Evolutionary conservation across 2,797 vertebrate species (phyloP), one percentile per base, ranked within the genome.

Genomic region (Bovichtus diacanthus): DNA sequence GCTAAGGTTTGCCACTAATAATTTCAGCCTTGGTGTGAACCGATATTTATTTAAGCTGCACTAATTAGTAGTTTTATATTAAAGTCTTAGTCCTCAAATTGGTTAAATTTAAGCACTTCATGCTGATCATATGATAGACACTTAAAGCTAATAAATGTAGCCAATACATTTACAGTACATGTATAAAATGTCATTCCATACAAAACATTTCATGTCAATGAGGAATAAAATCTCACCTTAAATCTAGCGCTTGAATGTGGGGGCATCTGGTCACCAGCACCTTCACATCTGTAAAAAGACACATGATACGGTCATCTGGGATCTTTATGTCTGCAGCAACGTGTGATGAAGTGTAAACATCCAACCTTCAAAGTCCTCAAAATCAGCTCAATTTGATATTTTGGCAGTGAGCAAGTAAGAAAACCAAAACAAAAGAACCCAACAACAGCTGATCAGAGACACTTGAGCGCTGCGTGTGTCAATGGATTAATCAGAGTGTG

Each of bases 231-330:
- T 25, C 90, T 91, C 93, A 99, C 98, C 98, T 99, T 83, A 99
- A 92, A 90, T 99, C 98, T 76, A 99, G 90, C 46, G 94, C 93
- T 34, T 94, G 70, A 8, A 99, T 94, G 19, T 87, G 78, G 46
- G 95, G 95, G 84, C 98, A 99, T 88, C 96, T 95, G 68, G 87
- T 89, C 80, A 97, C 94, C 90, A 99, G 78, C 4, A 89, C 92
- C 83, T 94, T 95, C 82, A 99, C 70, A 84, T 99, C 98, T 99
- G 85, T 21, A 69, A 70, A 70, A 25, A 77, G 34, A 81, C 29
- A 70, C n/a, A n/a, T n/a, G 31, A 13, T 2, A 25, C 34, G 1
- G 27, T 59, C 16, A 67, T 11, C 8, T 73, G 31, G 39, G 2
- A 61, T 39, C 36, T 62, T 44, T 29, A 3, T 8, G 16, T 12